Conservation (phyloP, 2,888 invertebrate genomes). For the Lacanobia wlatinum region DNA sequence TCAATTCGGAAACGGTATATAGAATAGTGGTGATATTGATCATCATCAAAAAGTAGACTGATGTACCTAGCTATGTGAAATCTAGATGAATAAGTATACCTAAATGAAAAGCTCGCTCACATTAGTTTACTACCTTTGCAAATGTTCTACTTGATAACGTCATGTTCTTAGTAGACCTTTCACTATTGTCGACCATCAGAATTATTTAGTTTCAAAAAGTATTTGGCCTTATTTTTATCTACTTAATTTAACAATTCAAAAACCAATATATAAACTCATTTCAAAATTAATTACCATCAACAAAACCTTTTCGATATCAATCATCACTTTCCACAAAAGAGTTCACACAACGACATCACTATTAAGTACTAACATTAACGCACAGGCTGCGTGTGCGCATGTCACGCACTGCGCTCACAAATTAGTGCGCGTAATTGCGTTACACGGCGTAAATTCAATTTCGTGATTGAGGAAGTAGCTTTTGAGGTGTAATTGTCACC, state of each 20-base stretch:
- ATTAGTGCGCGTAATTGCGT: slow-evolving; percentile 83
- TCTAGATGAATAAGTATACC: no score
- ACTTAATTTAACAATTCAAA: background rate
- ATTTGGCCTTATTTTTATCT: background rate
- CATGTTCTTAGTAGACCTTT: no score
- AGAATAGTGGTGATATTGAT: no score
- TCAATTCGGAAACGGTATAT: no score
- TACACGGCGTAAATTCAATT: slow-evolving; percentile 78
- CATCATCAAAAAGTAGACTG: no score
- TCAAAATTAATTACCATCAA: slow-evolving; percentile 23
- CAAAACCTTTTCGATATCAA: slow-evolving; percentile 65
- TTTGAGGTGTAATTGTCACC: slow-evolving; percentile 61
- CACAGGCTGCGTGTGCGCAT: slow-evolving; percentile 63
- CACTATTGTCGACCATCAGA: no score
- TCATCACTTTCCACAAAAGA: slow-evolving; percentile 59
- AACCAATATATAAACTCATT: background rate
- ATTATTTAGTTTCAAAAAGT: background rate
- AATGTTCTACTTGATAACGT: no score
- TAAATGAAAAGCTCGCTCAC: no score
- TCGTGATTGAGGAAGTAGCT: slow-evolving; percentile 75
- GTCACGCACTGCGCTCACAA: slow-evolving; percentile 80
- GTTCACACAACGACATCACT: slow-evolving; percentile 75
- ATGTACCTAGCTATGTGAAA: no score
- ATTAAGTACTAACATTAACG: slow-evolving; percentile 62
- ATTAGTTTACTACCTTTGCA: no score